Evolutionary conservation across 2,888 invertebrate species (phyloP).

Genomic region (Philopedon plagiatum): DNA sequence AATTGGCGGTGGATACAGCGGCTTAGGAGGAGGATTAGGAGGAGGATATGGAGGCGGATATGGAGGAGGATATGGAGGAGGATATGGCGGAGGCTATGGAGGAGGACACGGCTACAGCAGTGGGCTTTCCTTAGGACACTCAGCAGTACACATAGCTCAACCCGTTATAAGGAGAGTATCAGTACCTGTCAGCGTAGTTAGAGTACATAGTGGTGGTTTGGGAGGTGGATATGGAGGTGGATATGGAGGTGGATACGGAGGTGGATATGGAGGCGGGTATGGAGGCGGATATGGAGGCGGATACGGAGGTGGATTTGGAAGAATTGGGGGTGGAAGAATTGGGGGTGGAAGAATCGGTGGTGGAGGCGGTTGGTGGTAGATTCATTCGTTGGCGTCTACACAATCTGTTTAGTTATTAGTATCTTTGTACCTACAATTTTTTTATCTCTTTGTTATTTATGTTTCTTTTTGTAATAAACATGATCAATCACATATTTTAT

Average conservation of each 20-base stretch:
- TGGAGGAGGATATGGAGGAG: slow-evolving; percentile 28
- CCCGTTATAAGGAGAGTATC: slow-evolving; percentile 30
- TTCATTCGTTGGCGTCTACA: no score
- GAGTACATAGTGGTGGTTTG: background rate
- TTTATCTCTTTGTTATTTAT: no score
- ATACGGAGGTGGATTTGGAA: background rate
- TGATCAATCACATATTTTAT: no score
- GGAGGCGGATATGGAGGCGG: slow-evolving; percentile 1
- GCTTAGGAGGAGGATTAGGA: slow-evolving; percentile 58
- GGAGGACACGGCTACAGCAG: background rate
- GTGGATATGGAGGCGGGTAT: slow-evolving; percentile 6
- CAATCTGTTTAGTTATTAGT: no score
- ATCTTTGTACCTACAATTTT: no score
- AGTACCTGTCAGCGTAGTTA: slow-evolving; percentile 22
- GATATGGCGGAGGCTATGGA: slow-evolving; percentile 61
- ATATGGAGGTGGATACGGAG: slow-evolving; percentile 6
- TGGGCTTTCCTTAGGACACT: no score
- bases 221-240: background rate
- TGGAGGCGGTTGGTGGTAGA: no score
- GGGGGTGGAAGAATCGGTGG: no score
- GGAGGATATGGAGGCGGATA: slow-evolving; percentile 60
- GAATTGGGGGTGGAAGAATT: background rate
- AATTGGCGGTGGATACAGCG: slow-evolving; percentile 51
- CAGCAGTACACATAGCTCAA: slow-evolving; percentile 32
- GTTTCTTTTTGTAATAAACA: no score